A percentile compares a stretch with the other conserved stretches of the same genome.
phyloP scores from a whole-genome alignment of 1,140 invertebrate species.

The Maniola jurtina region DNA sequence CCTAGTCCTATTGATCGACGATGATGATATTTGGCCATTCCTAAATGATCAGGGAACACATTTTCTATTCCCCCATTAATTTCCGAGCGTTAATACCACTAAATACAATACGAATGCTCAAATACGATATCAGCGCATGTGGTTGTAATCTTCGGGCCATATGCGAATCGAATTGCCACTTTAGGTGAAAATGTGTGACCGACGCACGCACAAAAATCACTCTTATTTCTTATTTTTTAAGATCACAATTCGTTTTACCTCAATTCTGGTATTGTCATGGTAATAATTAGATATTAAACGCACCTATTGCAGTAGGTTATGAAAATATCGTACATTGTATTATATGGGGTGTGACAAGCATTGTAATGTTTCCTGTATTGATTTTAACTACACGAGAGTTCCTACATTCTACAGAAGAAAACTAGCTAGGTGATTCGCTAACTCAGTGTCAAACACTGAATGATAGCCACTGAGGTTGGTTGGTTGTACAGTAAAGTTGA shows the following conservation, averaged over 20 bases:
- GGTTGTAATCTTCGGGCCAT: slow-evolving; percentile 44
- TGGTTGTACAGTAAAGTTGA: too few species aligned
- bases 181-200: slow-evolving; percentile 26
- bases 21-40: not conserved
- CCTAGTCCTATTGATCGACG: too few species aligned
- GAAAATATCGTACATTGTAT: slow-evolving; percentile 1
- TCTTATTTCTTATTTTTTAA: slow-evolving; percentile 25
- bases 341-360: not conserved
- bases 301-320: slow-evolving; percentile 33
- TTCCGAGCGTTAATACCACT: slow-evolving; percentile 3
- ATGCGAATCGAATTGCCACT: slow-evolving; percentile 53
- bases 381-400: not conserved
- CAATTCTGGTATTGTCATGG: slow-evolving; percentile 7
- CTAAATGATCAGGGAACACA: not conserved
- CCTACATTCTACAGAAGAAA: too few species aligned
- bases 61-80: slow-evolving; percentile 7
- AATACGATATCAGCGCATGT: slow-evolving; percentile 39
- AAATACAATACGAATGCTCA: slow-evolving; percentile 15
- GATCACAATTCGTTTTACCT: slow-evolving; percentile 16
- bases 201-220: slow-evolving; percentile 18
- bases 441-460: too few species aligned
- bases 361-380: not conserved
- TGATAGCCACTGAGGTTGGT: too few species aligned
- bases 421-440: too few species aligned
- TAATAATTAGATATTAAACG: slow-evolving; percentile 53